Conservation (phyloP, 2,797 vertebrate genomes). For the Acanthiza pusilla region DNA sequence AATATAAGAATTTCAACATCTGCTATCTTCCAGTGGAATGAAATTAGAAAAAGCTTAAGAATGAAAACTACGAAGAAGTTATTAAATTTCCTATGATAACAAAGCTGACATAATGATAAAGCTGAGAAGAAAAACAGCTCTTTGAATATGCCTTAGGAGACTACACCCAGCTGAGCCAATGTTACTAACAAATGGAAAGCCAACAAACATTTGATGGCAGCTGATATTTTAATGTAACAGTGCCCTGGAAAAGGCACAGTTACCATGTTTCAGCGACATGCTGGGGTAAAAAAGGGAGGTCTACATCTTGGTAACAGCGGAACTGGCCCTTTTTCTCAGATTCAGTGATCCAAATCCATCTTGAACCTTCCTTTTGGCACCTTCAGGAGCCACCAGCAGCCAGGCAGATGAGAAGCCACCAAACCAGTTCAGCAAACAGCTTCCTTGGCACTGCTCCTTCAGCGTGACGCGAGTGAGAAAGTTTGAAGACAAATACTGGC, state of each 20-base stretch:
- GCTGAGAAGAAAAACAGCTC: not conserved
- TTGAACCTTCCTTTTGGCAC: not conserved
- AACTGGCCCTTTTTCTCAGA: not conserved
- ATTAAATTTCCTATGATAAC: not conserved
- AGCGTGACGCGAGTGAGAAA: not conserved
- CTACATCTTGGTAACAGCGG: not conserved
- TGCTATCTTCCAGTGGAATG: not conserved
- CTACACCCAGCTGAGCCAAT: not conserved
- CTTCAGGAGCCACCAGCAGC: not conserved
- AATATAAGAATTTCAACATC: not conserved
- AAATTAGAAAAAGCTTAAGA: not conserved
- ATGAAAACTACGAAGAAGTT: not conserved
- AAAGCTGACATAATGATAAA: not conserved
- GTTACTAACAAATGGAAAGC: not conserved
- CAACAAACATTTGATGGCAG: not conserved
- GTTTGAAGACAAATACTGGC: not conserved
- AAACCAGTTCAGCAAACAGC: not conserved
- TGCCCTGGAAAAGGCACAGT: not conserved
- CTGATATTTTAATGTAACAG: not conserved
- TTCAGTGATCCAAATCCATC: not conserved
- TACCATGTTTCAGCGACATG: accelerated
- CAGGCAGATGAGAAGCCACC: not conserved
- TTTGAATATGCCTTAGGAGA: not conserved
- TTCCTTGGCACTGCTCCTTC: not conserved
- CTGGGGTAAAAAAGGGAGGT: not conserved